Percentiles rank a stretch among this genome's conserved stretches.
Evolutionary conservation across 2,888 invertebrate genomes (phyloP).

Genomic region (Thecophora atra): DNA sequence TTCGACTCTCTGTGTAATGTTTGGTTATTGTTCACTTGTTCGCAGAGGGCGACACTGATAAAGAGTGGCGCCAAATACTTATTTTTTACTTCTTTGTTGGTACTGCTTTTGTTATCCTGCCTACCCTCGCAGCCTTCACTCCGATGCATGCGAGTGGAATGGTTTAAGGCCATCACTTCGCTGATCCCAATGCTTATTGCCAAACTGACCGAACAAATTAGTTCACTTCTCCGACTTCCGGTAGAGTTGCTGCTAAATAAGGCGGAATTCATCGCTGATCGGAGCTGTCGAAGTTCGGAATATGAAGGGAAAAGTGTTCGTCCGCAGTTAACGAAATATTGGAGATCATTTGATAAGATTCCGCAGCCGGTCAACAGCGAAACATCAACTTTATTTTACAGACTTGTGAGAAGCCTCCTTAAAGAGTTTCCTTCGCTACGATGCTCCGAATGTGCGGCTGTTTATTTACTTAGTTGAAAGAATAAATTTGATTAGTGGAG

Average conservation of each 20-base stretch:
- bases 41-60: slow-evolving; percentile 26
- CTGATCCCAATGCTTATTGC: slow-evolving; percentile 45
- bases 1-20: background rate
- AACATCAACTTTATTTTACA: too few relatives aligned
- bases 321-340: background rate
- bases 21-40: slow-evolving; percentile 30
- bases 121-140: slow-evolving; percentile 2
- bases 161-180: slow-evolving; percentile 36
- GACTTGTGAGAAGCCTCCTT: too few relatives aligned
- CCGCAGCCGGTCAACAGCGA: background rate
- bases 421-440: too few relatives aligned
- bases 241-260: slow-evolving; percentile 59
- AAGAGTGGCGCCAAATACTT: slow-evolving; percentile 33
- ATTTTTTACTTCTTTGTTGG: slow-evolving; percentile 34
- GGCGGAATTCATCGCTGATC: slow-evolving; percentile 55
- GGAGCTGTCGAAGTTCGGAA: background rate
- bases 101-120: slow-evolving; percentile 1
- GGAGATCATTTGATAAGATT: slow-evolving; percentile 4
- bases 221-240: slow-evolving; percentile 52
- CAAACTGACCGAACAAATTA: slow-evolving; percentile 61
- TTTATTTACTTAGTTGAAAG: slow-evolving; percentile 1
- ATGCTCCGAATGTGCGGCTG: background rate
- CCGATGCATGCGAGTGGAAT: background rate
- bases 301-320: background rate
- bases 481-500: slow-evolving; percentile 27